Percentiles rank a stretch among this genome's conserved stretches.
Evolutionary conservation across 2,888 invertebrate genomes (phyloP).

Genomic region (Mactromeris polynyma): DNA sequence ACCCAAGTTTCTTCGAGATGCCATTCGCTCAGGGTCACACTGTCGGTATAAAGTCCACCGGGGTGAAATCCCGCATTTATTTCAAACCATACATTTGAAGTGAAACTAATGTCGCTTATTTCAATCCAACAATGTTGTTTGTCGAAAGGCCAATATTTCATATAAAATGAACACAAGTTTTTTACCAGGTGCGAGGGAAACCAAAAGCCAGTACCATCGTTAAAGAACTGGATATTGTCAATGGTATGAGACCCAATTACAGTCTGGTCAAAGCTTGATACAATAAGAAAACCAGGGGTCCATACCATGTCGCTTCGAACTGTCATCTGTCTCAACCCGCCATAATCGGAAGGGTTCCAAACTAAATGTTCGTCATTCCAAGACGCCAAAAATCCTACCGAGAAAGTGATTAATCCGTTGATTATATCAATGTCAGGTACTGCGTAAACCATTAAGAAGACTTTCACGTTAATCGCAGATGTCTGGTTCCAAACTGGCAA

Average conservation of each 20-base stretch:
- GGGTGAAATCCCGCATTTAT: not conserved
- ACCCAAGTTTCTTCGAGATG: not conserved
- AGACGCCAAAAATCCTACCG: conserved; percentile 45
- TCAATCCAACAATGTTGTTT: not conserved
- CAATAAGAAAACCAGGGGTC: conserved; percentile 44
- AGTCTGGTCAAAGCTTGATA: not conserved
- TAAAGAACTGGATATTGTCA: not conserved
- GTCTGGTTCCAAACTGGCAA: conserved; percentile 48
- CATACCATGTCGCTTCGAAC: conserved; percentile 52
- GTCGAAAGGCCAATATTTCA: conserved; percentile 1
- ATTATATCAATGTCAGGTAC: conserved; percentile 67
- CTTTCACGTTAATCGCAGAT: conserved; percentile 19
- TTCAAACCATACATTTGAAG: not conserved
- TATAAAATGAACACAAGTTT: not conserved
- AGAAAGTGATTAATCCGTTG: conserved; percentile 51
- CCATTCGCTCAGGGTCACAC: not conserved
- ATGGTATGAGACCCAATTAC: not conserved
- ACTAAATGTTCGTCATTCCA: conserved; percentile 60
- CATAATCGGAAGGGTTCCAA: conserved; percentile 46
- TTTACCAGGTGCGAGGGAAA: not conserved
- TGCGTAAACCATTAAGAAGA: conserved; percentile 37
- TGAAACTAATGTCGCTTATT: not conserved
- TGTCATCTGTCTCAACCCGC: conserved; percentile 7
- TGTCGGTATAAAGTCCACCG: not conserved
- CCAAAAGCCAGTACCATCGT: not conserved